Evolutionary conservation across 2,888 invertebrate species (phyloP), one percentile per base, ranked within the genome.

Genomic region (Stratiomys singularior): DNA sequence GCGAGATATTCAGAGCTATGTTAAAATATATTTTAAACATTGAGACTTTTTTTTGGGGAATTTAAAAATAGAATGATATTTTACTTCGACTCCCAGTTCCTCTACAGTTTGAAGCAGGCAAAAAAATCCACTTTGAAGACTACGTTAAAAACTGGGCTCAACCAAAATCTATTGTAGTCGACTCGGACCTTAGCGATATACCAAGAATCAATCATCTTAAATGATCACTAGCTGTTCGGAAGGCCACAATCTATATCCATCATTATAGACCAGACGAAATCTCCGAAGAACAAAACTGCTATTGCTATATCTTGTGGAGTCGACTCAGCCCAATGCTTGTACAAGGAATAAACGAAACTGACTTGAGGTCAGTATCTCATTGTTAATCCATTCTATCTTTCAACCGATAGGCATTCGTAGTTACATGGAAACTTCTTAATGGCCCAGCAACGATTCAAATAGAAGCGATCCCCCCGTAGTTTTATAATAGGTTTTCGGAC

Each of bases 201-300:
- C 46, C 30, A 7, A 37, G 60, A 74, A 74, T 74, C 74, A 52
- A 74, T 74, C 74, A 74, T 58, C 60, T 60, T 74, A 37, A 74
- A 37, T 58, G 74, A 74, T 60, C 58, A 30, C 74, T 23, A 58
- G 37, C 58, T 58, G 60, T 74, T 74, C 74, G 37, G 74, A 37
- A 74, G 58, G 60, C 74, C 58, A 58, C 44, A 58, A 74, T 74
- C 56, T 72, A 25, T 69, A 44, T 69, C 69, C 46, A 47, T 46
- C 27, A 69, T 69, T 21, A 25, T 9, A 67, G 23, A 25, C 2
- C 1, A 67, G 4, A 27, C 13, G 9, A 37, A n/a, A 21, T 67
- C 23, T 37, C 9, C 28, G 3, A 56, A 25, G 23, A 72, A 72
- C 37, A 47, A 72, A 72, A 72, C 58, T 23, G 56, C 18, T 71